phyloP scores from a whole-genome alignment of 2,888 invertebrate genomes.

The Hemithea aestivaria region DNA sequence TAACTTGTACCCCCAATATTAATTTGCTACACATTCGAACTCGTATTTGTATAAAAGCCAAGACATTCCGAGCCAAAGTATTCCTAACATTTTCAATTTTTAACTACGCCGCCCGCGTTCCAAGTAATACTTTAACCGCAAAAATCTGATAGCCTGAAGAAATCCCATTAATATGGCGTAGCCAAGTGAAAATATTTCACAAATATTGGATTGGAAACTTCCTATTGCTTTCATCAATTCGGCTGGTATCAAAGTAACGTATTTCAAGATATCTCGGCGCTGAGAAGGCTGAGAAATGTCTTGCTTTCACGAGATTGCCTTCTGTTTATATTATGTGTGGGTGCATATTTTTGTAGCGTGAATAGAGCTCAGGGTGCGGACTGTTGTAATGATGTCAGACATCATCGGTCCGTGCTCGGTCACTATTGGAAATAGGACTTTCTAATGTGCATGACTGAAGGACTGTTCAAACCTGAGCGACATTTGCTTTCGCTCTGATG shows the following conservation, averaged over 20 bases:
- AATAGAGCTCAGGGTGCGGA: slow-evolving; percentile 3
- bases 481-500: too few relatives aligned
- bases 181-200: slow-evolving; percentile 43
- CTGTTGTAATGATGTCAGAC: too few relatives aligned
- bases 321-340: slow-evolving; percentile 15
- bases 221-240: slow-evolving; percentile 32
- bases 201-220: slow-evolving; percentile 43
- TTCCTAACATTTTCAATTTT: slow-evolving; percentile 17
- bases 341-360: slow-evolving; percentile 9
- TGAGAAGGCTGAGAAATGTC: slow-evolving; percentile 36
- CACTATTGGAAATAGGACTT: too few relatives aligned
- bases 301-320: slow-evolving; percentile 34
- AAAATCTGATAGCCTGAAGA: slow-evolving; percentile 30
- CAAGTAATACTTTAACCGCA: slow-evolving; percentile 19
- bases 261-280: slow-evolving; percentile 39
- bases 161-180: slow-evolving; percentile 45
- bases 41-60: too few relatives aligned
- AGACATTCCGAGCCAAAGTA: slow-evolving; percentile 2
- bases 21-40: too few relatives aligned
- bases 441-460: too few relatives aligned
- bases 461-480: too few relatives aligned
- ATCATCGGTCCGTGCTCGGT: too few relatives aligned
- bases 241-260: slow-evolving; percentile 34
- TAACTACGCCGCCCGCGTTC: slow-evolving; percentile 16
- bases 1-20: too few relatives aligned